Conservation (phyloP, 2,888 invertebrate genomes). For the Lordiphosa andalusiaca region DNA sequence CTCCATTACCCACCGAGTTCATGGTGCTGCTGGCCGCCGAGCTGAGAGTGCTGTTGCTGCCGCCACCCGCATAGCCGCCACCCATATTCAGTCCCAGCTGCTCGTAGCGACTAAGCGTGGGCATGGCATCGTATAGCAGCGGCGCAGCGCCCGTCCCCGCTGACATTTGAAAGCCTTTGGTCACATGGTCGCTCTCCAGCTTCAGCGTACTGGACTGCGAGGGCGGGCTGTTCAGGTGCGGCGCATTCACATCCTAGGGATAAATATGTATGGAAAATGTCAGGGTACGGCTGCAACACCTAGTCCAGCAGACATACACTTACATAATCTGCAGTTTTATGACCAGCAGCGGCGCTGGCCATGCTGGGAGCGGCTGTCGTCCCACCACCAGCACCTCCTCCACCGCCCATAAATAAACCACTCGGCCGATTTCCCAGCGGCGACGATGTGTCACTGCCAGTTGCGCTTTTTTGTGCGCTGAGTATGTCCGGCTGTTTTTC, state of each 20-base stretch:
- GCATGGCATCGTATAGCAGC: constrained; percentile 78
- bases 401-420: constrained; percentile 74
- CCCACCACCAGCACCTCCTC: constrained; percentile 25
- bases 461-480: constrained; percentile 87
- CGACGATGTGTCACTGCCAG: constrained; percentile 77
- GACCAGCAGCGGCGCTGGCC: constrained; percentile 46
- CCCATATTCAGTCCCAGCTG: constrained; percentile 72
- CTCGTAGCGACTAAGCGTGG: constrained; percentile 76
- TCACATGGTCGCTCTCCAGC: constrained; percentile 72
- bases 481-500: constrained; percentile 89
- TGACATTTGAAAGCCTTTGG: constrained; percentile 71
- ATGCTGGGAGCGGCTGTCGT: constrained; percentile 58
- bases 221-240: constrained; percentile 78
- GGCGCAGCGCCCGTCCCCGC: constrained; percentile 57
- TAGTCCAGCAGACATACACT: constrained; percentile 48
- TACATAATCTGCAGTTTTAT: constrained; percentile 78
- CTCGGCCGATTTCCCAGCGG: constrained; percentile 79
- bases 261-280: constrained; percentile 13
- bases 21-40: constrained; percentile 33
- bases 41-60: constrained; percentile 53
- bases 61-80: constrained; percentile 55
- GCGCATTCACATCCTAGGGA: constrained; percentile 66
- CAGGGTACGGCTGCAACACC: constrained; percentile 30
- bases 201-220: constrained; percentile 79
- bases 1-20: constrained; percentile 27